phyloP scores from a whole-genome alignment of 2,888 invertebrate genomes.

The Galeruca laticollis region DNA sequence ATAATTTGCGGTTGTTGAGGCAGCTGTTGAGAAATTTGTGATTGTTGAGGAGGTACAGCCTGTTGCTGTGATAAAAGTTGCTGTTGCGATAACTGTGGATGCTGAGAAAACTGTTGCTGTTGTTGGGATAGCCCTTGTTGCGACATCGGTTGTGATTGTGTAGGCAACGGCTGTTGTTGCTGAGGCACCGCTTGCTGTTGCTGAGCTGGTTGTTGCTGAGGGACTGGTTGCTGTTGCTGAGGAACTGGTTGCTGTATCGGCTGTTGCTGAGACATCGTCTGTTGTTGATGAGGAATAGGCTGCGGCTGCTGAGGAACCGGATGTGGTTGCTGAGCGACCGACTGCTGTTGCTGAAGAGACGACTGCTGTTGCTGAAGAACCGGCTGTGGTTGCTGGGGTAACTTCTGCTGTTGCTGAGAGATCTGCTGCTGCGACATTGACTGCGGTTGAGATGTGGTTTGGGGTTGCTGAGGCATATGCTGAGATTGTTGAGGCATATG shows the following conservation, averaged over 20 bases:
- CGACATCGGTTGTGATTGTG: conserved; percentile 18
- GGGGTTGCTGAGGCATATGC: not conserved
- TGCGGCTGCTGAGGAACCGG: conserved; percentile 8
- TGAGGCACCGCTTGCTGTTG: conserved; percentile 17
- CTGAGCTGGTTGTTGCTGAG: conserved; percentile 12
- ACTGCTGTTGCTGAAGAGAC: not conserved
- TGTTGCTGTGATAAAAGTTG: conserved; percentile 24
- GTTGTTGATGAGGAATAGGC: conserved; percentile 12
- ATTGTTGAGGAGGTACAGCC: conserved; percentile 25
- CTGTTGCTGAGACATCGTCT: not conserved
- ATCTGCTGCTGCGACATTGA: not conserved
- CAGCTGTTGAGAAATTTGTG: conserved; percentile 31
- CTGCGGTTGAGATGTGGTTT: not conserved
- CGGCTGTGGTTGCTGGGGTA: not conserved
- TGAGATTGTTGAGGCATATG: not conserved
- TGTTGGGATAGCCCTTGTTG: conserved; percentile 15
- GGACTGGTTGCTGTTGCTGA: conserved; percentile 12
- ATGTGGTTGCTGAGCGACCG: not conserved
- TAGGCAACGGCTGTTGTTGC: conserved; percentile 21
- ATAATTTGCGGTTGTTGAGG: conserved; percentile 9
- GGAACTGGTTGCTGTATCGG: not conserved
- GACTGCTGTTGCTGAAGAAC: not conserved
- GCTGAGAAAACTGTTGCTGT: conserved; percentile 19
- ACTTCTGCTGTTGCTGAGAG: conserved; percentile 5
- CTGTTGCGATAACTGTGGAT: conserved; percentile 17